Base-by-base conservation (phyloP, 2,113 vertebrate species). In the Trichechus manatus region DNA sequence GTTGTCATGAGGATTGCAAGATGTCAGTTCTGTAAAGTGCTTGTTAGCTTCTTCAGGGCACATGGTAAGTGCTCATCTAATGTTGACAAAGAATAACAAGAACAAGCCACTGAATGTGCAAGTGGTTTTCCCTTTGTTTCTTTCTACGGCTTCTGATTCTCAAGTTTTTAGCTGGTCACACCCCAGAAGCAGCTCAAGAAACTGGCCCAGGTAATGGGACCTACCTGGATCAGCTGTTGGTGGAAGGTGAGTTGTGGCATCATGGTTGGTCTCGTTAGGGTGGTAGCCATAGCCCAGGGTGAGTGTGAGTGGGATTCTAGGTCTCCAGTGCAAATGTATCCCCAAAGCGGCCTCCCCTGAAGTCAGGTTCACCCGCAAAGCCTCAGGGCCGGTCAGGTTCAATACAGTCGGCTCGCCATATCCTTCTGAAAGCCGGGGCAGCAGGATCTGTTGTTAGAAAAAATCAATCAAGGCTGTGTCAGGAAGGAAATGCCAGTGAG, bases 321-420 rank as follows among this genome's bases (percentile, higher is more conserved):
- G 98, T 95, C 99, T 99, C 29, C 98, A 98, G 92, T 99, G 99
- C 96, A 99, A 97, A 97, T 99, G 98, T 88, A 99, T 98, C 96
- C 99, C 99, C 92, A 99, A 53, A 84, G 99, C 99, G 17, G 98
- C 98, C 27, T 99, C 98, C 29, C 96, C 95, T 5, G 98, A 98
- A 0, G 99, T 99, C 86, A 99, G 31, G 1, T 99, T 99, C 95
- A 99, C 98, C 97, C 98, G 97, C 89, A 99, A 95, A 89, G 98
- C 99, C 96, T 98, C 99, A 63, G 98, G 98, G 96, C 98, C 99
- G 77, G 98, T 98, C 92, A 99, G 97, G 94, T 98, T 98, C 98
- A 99, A 92, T 86, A 99, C 74, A 0, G 98, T 99, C 31, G 97
- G 99, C 82, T 99, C 98, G n/a, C 98, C 97, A 17, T 98, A 97